Percentiles rank a stretch among this genome's conserved stretches.
These are phyloP conservation scores for Scelioninae gen. 1 DNA, from an alignment of 2,888 invertebrate species.

Conservation along the genomic window DNA sequence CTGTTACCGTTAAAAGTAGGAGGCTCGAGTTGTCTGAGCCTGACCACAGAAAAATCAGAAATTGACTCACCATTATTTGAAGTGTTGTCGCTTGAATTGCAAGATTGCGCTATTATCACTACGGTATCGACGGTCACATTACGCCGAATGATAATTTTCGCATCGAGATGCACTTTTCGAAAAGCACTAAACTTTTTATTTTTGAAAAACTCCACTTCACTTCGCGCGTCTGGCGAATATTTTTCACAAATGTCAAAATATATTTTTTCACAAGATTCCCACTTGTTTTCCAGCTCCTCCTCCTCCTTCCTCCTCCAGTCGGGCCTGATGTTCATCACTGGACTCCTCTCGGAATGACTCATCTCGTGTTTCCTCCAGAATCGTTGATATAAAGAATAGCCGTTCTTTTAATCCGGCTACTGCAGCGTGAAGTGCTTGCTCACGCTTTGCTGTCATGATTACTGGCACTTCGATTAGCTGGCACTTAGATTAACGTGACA, in stretches of 20 bases:
- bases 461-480: no score
- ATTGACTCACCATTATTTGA: not conserved
- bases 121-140: not conserved
- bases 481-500: no score
- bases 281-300: constrained; percentile 3
- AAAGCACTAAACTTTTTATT: not conserved
- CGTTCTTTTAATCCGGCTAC: constrained; percentile 1
- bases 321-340: not conserved
- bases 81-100: not conserved
- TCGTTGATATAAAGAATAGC: not conserved
- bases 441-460: no score
- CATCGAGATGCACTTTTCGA: not conserved
- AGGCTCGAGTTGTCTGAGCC: not conserved
- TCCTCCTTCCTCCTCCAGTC: no score
- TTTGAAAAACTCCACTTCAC: not conserved
- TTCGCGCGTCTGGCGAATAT: not conserved
- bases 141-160: constrained; percentile 7
- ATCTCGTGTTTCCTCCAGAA: not conserved
- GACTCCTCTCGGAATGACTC: not conserved
- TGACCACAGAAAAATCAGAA: constrained; percentile 6
- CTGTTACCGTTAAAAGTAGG: constrained; percentile 1
- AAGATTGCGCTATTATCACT: not conserved
- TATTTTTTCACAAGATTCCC: not conserved
- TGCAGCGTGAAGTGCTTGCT: no score
- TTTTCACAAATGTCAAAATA: constrained; percentile 10